phyloP scores from a whole-genome alignment of 2,113 vertebrate genomes.

The Vombatus ursinus region DNA sequence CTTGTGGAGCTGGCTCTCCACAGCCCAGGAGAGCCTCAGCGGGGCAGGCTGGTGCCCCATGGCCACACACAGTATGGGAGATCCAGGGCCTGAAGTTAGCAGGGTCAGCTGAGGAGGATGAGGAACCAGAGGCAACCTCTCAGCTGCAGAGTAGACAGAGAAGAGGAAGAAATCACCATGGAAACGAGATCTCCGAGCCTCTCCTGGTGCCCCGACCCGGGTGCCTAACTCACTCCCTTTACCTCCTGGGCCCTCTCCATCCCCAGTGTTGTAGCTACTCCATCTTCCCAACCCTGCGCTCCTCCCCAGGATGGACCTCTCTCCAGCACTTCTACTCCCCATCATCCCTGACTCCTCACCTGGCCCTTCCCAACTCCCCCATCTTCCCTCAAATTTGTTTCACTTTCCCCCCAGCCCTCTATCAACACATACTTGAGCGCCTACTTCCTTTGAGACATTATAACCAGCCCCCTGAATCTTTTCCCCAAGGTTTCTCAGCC shows the following conservation, averaged over 20 bases:
- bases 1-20: not conserved
- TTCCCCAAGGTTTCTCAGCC: not conserved
- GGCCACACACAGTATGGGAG: not conserved
- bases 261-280: not conserved
- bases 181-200: too few relatives aligned
- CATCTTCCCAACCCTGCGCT: not conserved
- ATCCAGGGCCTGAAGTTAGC: not conserved
- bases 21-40: slow-evolving; percentile 27
- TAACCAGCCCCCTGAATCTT: not conserved
- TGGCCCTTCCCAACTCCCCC: not conserved
- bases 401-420: not conserved
- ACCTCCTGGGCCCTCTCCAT: not conserved
- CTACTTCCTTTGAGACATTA: not conserved
- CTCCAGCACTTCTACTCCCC: not conserved
- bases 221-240: too few relatives aligned
- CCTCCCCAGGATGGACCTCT: too few relatives aligned
- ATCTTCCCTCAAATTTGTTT: not conserved
- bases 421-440: too few relatives aligned
- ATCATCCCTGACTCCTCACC: not conserved
- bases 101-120: not conserved
- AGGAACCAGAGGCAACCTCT: not conserved
- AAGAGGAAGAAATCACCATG: not conserved
- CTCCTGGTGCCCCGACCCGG: too few relatives aligned
- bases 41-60: not conserved
- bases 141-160: not conserved